Evolutionary conservation across 2,113 vertebrate genomes (phyloP), one percentile per base, ranked within the genome.

Genomic region (Micronisus gabar): DNA sequence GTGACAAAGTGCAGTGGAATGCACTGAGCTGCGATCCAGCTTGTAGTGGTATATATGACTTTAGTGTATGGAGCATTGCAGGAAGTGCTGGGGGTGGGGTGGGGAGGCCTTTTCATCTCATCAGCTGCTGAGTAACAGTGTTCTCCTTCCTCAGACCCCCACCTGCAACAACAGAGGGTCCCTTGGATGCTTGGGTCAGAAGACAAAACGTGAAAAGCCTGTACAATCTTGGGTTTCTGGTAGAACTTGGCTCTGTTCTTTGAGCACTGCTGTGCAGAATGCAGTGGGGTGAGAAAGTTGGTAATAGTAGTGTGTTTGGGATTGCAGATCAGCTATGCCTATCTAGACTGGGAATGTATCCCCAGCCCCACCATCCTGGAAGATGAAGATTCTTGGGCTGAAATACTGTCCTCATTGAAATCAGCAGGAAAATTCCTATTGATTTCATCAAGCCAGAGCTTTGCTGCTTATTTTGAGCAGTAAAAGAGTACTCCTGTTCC

Each of bases 1-100:
- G 62, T 97, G 97, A 95, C 90, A 59, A 81, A 96, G 91, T 84
- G 74, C 90, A 94, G 61, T 93, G 92, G 97, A 98, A 96, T 97
- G 83, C 76, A 83, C 76, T 78, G 87, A 96, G 78, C 93, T 96
- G 88, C 13, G 8, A 90, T 93, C 79, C 93, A 85, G 74, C 89
- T 78, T 63, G 65, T 78, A 82, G 93, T 74, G 82, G 75, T 88
- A 61, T 80, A 73, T 86, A 73, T 86, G 91, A 58, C 92, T 90
- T 48, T 27, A 67, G 89, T 78, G 65, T 79, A 68, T 58, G 84
- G 41, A 82, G 53, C 47, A 41, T 79, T 93, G 81, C 65, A 86
- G 82, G 87, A 87, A 84, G 68, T 43, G 43, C 55, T 86, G n/a
- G 32, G 81, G 62, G 47, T 55, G 86, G 82, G 62, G 61, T 55